Percentiles rank a stretch among this genome's conserved stretches.
phyloP scores from a whole-genome alignment of 2,888 invertebrate species.

The Drosophila niveifrons region DNA sequence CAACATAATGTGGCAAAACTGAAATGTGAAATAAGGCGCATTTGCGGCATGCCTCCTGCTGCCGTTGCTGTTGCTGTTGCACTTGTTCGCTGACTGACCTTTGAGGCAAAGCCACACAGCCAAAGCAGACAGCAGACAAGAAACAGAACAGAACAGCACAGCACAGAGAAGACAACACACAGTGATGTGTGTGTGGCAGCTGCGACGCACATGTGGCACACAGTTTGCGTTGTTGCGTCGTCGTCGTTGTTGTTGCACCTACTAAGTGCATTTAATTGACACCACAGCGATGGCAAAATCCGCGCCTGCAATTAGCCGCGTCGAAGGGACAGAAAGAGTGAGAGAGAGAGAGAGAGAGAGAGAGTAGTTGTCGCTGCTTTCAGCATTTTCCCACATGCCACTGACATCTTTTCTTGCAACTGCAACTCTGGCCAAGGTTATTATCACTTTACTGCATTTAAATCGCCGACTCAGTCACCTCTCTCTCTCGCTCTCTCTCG shows the following conservation, averaged over 20 bases:
- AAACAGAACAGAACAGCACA: conserved; percentile 10
- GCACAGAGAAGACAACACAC: not conserved
- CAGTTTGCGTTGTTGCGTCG: conserved; percentile 28
- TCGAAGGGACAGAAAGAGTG: conserved; percentile 1
- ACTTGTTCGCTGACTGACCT: conserved; percentile 58
- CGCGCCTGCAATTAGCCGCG: conserved; percentile 75
- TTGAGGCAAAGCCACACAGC: conserved; percentile 51
- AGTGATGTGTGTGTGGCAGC: conserved; percentile 52
- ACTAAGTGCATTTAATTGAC: conserved; percentile 78
- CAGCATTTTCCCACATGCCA: conserved; percentile 73
- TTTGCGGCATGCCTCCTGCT: conserved; percentile 63
- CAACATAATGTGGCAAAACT: conserved; percentile 64
- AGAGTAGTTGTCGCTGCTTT: conserved; percentile 20
- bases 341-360: not conserved
- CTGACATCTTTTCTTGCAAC: conserved; percentile 58
- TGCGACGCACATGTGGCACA: conserved; percentile 68
- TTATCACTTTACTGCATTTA: conserved; percentile 46
- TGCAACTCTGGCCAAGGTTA: conserved; percentile 68
- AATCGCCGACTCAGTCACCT: conserved; percentile 17
- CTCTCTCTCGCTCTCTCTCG: not conserved
- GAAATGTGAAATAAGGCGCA: conserved; percentile 64
- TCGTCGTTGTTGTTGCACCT: conserved; percentile 54
- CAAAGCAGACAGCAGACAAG: conserved; percentile 11
- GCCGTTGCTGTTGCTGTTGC: conserved; percentile 48
- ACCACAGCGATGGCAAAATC: conserved; percentile 71